These are phyloP conservation scores for Acinonyx jubatus DNA, from an alignment of 2,113 vertebrate species.

Conservation along the genomic window DNA sequence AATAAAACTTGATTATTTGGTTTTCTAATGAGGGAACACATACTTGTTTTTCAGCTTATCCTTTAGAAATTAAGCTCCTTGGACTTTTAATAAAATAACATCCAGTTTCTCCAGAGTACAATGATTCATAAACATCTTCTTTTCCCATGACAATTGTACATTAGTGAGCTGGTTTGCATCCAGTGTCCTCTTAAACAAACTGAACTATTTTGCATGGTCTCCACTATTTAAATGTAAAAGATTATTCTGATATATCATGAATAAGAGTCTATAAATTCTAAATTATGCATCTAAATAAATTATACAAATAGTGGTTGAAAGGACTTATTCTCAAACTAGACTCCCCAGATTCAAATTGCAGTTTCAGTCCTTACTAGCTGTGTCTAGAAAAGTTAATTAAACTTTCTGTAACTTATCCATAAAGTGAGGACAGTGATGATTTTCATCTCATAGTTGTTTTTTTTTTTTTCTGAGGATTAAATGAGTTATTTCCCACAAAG, in stretches of 20 bases:
- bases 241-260: neutral
- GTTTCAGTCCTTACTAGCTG: neutral
- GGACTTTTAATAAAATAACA: neutral
- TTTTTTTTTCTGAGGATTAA: neutral
- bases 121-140: neutral
- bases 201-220: neutral
- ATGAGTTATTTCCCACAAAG: neutral
- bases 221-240: neutral
- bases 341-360: neutral
- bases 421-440: neutral
- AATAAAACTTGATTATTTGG: conserved; percentile 36
- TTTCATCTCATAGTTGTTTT: neutral
- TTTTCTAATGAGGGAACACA: conserved; percentile 4
- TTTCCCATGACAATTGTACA: neutral
- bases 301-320: neutral
- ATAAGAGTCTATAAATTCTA: neutral
- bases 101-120: neutral
- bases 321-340: neutral
- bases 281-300: neutral
- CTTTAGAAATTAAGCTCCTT: conserved; percentile 18
- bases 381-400: neutral
- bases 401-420: neutral
- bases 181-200: neutral
- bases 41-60: neutral
- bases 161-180: neutral